phyloP scores from a whole-genome alignment of 2,888 invertebrate genomes.

The Rhynchonema sp. region DNA sequence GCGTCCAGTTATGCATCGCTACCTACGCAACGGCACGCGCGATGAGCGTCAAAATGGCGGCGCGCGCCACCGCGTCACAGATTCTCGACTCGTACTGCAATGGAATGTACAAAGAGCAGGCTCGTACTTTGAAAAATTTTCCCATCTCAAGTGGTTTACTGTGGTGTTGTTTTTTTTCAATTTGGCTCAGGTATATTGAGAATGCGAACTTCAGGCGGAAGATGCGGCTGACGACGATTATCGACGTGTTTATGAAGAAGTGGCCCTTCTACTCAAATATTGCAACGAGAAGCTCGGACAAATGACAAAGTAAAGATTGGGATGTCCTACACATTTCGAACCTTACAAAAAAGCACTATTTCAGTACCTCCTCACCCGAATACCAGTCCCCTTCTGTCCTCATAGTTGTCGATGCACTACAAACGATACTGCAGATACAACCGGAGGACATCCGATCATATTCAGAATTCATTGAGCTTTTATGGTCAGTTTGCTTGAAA shows the following conservation, averaged over 20 bases:
- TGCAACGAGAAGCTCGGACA: conserved; percentile 64
- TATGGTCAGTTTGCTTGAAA: conserved; percentile 28
- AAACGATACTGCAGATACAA: conserved; percentile 14
- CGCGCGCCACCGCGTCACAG: conserved; percentile 71
- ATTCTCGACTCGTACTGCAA: conserved; percentile 60
- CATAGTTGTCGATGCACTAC: conserved; percentile 8
- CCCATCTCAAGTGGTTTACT: background rate
- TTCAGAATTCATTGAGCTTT: conserved; percentile 23
- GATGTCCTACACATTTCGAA: no score
- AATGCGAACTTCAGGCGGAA: conserved; percentile 7
- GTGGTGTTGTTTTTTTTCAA: background rate
- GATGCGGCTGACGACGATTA: conserved; percentile 4
- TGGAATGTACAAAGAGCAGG: conserved; percentile 46
- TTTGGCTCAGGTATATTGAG: no score
- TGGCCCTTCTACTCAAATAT: conserved; percentile 41
- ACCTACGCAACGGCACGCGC: conserved; percentile 8
- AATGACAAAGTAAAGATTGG: conserved; percentile 49
- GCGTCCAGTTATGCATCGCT: conserved; percentile 7
- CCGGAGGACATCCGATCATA: conserved; percentile 14
- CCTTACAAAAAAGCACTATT: no score
- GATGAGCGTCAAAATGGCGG: conserved; percentile 52
- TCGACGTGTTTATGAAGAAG: conserved; percentile 43
- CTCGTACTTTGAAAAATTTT: no score
- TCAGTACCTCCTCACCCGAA: conserved; percentile 32
- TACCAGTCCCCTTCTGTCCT: conserved; percentile 8